Evolutionary conservation across 1,140 invertebrate species (phyloP), one percentile per base, ranked within the genome.

Genomic region (Acromyrmex heyeri): DNA sequence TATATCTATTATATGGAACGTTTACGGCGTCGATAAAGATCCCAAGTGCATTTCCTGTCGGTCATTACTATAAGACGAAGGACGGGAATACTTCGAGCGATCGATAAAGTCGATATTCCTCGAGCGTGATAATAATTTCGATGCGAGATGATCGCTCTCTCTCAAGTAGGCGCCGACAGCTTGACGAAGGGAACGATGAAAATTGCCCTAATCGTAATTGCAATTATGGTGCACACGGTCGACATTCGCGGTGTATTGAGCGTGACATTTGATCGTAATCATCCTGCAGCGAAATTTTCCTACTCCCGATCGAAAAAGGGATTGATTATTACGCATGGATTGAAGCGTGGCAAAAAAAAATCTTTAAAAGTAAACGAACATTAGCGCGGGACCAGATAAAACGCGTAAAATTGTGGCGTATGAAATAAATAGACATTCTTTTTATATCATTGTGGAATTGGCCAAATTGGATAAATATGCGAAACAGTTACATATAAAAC

Each of bases 231-330:
- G 30, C 34, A 61, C 34, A 61, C 61, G 38, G 69, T 90, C 73
- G 89, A 87, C 77, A 82, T 82, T 86, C 62, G 65, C 64, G 30
- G 65, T 30, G 64, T 88, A 89, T 77, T 89, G 73, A 73, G 64
- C 88, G 82, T 30, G 89, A 83, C 89, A 86, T 88, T 88, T 81
- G 55, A 12, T 30, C 78, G 64, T 61, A 78, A 78, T 44, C 38
- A 83, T 30, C 57, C 61, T 53, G 77, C 79, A 34, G 82, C 81
- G 64, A 90, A 90, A 86, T 90, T 85, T 90, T 86, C 30, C n/a
- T 69, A 44, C 55, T 62, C 69, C 34, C 16, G 50, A 88, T 77
- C 86, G 21, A 72, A 83, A 77, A 57, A 77, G 69, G 86, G 76
- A 76, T 78, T 53, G 73, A 78, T 48, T 79, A 88, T 88, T 88